Conservation (phyloP, 2,113 vertebrate genomes). For the Gyps fulvus region DNA sequence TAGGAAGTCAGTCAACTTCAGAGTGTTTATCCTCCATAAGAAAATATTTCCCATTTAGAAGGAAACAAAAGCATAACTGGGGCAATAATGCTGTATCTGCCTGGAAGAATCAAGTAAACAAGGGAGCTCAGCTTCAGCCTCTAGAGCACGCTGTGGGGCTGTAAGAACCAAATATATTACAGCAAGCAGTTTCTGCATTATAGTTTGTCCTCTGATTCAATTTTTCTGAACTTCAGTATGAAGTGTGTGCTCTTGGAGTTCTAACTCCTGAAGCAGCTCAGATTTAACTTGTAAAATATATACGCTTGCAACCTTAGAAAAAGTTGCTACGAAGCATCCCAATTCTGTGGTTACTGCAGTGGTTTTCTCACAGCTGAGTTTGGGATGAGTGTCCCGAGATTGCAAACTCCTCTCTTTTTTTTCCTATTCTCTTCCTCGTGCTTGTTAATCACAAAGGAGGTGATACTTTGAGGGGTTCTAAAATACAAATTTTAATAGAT, state of each 20-base stretch:
- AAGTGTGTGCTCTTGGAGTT: neutral
- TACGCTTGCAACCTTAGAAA: neutral
- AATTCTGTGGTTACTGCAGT: neutral
- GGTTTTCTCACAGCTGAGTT: neutral
- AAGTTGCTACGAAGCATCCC: neutral
- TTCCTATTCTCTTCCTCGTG: neutral
- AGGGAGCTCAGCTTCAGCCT: neutral
- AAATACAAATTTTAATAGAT: neutral
- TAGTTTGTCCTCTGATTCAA: neutral
- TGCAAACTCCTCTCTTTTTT: neutral
- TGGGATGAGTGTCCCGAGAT: neutral
- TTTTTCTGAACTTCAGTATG: neutral
- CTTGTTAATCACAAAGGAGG: neutral
- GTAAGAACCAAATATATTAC: neutral
- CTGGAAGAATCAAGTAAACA: neutral
- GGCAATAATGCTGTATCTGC: neutral
- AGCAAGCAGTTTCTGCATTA: neutral
- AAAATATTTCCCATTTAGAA: neutral
- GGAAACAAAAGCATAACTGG: neutral
- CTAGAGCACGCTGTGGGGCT: neutral
- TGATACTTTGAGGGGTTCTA: neutral
- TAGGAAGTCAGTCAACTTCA: neutral
- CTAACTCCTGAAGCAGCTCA: neutral
- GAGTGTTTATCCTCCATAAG: neutral
- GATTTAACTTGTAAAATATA: neutral